Evolutionary conservation across 2,113 vertebrate species (phyloP).

Genomic region (Pachyramphus minor): DNA sequence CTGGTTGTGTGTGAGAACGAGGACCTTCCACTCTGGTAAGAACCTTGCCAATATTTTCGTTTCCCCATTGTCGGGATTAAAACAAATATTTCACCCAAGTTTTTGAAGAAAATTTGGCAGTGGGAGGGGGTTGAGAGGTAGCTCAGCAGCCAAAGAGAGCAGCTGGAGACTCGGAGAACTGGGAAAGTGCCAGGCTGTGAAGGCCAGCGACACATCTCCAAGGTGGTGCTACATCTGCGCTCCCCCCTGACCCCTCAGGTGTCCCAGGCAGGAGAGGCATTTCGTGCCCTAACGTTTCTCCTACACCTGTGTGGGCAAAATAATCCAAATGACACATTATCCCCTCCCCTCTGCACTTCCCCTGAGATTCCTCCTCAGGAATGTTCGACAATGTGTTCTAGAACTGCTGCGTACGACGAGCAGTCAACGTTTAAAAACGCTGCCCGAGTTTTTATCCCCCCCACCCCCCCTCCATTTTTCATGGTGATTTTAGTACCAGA

Average conservation of each 20-base stretch:
- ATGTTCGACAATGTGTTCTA: not conserved
- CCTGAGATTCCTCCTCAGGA: not conserved
- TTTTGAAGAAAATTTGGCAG: not conserved
- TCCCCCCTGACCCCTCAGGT: not conserved
- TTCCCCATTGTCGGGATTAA: not conserved
- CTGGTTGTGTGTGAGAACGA: not conserved
- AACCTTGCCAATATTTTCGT: not conserved
- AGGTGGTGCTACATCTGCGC: accelerated
- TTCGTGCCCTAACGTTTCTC: not conserved
- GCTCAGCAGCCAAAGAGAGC: not conserved
- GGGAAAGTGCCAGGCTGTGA: not conserved
- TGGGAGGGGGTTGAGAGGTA: not conserved
- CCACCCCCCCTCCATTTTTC: not conserved
- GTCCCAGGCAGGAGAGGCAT: not conserved
- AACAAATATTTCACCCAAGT: not conserved
- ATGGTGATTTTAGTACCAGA: conserved; percentile 1
- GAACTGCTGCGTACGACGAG: not conserved
- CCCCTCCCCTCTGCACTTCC: not conserved
- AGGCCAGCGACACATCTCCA: not conserved
- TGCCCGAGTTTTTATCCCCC: not conserved
- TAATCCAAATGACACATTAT: not conserved
- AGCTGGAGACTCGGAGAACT: not conserved
- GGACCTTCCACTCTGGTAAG: no score
- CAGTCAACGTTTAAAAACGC: not conserved
- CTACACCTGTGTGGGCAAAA: not conserved